Evolutionary conservation across 2,888 invertebrate species (phyloP), one percentile per base, ranked within the genome.

Genomic region (Halictus ligatus): DNA sequence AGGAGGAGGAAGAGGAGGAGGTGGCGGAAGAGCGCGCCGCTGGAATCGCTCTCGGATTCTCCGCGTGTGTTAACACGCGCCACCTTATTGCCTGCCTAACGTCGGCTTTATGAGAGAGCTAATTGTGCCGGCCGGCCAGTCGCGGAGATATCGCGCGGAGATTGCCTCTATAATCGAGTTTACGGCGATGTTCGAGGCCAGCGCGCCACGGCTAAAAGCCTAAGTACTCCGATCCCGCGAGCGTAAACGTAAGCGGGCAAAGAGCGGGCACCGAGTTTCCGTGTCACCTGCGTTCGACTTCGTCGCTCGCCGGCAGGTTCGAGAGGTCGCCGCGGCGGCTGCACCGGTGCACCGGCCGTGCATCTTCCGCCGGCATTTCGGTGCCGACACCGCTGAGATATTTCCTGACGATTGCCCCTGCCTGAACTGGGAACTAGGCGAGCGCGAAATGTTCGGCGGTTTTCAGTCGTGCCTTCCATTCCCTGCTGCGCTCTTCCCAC

Each of bases 81-180:
- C 91, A 89, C 82, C 89, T 89, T 88, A 84, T 86, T 80, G 80
- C 82, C 69, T 83, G 75, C 71, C 87, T 88, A 85, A 89, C 86
- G 85, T 89, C 89, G 69, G 78, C 88, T 92, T 90, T 92, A 91
- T 83, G 90, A 86, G 89, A 72, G 84, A 88, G 92, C 89, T 92
- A 92, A 92, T 92, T 91, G 90, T 90, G 79, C 88, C 86, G 85
- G 72, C 71, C 78, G 75, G 43, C 40, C 71, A 72, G 85, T 72
- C 69, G 29, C 64, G 81, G 75, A 90, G 90, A 91, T 91, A 92
- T 89, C 88, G 83, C 85, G 43, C 40, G 46, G 78, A 87, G 91
- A 92, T 92, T 90, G 86, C 87, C 74, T 88, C 86, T 58, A 86
- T 92, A 92, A 92, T 92, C 92, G 89, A 82, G 82, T 92, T 92